Conservation (phyloP, 2,113 vertebrate species). For the Otus sunia region DNA sequence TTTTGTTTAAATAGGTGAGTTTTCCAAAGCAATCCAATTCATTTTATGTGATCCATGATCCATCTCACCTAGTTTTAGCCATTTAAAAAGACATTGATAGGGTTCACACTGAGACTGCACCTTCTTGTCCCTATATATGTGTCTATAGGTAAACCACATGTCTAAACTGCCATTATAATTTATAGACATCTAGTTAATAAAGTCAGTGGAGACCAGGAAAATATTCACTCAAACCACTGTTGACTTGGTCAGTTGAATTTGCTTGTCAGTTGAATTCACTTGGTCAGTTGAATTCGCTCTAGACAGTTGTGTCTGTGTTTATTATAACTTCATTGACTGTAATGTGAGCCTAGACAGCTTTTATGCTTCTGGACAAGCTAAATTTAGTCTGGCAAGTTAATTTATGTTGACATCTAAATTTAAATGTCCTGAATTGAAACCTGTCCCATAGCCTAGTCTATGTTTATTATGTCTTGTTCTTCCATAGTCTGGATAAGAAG, state of each 20-base stretch:
- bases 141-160: not conserved
- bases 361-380: not conserved
- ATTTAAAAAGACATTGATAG: not conserved
- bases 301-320: not conserved
- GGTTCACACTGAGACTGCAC: not conserved
- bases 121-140: not conserved
- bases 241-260: not conserved
- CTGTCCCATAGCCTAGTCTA: not conserved
- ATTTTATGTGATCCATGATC: not conserved
- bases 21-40: not conserved
- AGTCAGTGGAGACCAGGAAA: not conserved
- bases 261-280: not conserved
- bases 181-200: not conserved
- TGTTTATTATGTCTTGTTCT: not conserved
- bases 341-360: not conserved
- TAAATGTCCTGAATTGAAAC: not conserved
- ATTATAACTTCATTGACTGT: not conserved
- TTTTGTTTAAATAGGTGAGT: not conserved
- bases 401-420: not conserved
- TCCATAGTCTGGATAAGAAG: not conserved
- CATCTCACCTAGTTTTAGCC: not conserved
- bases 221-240: accelerated
- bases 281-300: not conserved
- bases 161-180: not conserved
- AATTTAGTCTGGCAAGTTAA: not conserved